A percentile compares a stretch with the other conserved stretches of the same genome.
Evolutionary conservation across 2,113 vertebrate species (phyloP).

Genomic region (Ptilorrhoa leucosticta): DNA sequence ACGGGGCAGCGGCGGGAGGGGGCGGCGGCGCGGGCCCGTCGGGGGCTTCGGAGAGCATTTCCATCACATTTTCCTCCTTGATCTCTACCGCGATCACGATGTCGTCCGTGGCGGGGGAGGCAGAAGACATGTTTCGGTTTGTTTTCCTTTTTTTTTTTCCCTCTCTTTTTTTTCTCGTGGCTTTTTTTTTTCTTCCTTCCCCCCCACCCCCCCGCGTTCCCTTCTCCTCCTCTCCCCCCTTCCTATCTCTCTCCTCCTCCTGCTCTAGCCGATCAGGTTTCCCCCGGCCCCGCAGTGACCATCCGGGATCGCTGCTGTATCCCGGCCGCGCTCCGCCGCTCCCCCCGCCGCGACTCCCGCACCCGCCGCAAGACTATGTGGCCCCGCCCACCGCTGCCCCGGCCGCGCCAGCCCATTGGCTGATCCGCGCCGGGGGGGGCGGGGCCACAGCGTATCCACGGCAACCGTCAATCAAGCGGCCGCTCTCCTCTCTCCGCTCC

Average conservation of each 20-base stretch:
- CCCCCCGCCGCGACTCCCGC: constrained; percentile 73
- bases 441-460: constrained; percentile 39
- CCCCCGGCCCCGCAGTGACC: constrained; percentile 90
- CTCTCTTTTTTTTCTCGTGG: not conserved
- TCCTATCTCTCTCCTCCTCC: constrained; percentile 78
- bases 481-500: not conserved
- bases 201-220: constrained; percentile 12
- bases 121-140: constrained; percentile 92
- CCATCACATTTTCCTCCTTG: constrained; percentile 94
- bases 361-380: constrained; percentile 72
- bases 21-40: constrained; percentile 61
- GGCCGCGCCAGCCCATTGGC: constrained; percentile 69
- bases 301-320: constrained; percentile 89
- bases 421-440: constrained; percentile 31
- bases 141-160: constrained; percentile 42
- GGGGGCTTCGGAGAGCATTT: constrained; percentile 72
- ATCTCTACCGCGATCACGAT: constrained; percentile 87
- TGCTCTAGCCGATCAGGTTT: constrained; percentile 94
- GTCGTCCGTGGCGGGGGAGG: constrained; percentile 88
- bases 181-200: not conserved
- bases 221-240: constrained; percentile 60
- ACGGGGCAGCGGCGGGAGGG: constrained; percentile 69
- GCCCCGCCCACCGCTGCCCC: constrained; percentile 62
- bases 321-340: constrained; percentile 76
- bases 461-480: constrained; percentile 70